These are phyloP conservation scores for Remorina albescens DNA, from an alignment of 2,797 vertebrate genomes.

Conservation along the genomic window DNA sequence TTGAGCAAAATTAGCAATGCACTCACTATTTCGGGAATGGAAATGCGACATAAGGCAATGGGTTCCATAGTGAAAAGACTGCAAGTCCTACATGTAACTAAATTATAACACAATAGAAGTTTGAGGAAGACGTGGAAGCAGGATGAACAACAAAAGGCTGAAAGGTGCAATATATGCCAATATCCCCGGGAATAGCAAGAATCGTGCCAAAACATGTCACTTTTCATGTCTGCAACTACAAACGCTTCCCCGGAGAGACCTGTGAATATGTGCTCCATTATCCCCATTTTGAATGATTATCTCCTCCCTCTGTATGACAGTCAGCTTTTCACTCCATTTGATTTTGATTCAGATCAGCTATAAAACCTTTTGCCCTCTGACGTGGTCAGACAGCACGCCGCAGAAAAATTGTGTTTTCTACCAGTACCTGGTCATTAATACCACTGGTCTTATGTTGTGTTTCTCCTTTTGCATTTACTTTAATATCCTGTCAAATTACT, in stretches of 20 bases:
- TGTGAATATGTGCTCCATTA: not conserved
- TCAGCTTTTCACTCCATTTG: not conserved
- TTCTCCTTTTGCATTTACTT: not conserved
- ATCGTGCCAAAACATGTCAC: too few relatives aligned
- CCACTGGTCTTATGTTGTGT: not conserved
- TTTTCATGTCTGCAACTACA: not conserved
- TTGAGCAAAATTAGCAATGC: not conserved
- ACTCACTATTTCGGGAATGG: not conserved
- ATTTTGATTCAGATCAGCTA: not conserved
- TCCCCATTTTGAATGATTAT: not conserved
- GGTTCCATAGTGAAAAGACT: not conserved
- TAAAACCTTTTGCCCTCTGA: not conserved
- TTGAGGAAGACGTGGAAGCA: too few relatives aligned
- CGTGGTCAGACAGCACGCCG: not conserved
- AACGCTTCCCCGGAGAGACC: constrained; percentile 1
- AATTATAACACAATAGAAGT: too few relatives aligned
- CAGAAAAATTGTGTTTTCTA: not conserved
- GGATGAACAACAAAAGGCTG: not conserved
- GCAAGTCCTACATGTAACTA: not conserved
- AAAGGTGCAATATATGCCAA: not conserved
- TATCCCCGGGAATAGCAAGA: not conserved
- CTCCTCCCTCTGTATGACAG: not conserved
- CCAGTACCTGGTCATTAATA: not conserved
- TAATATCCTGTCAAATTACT: too few relatives aligned
- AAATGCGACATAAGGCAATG: not conserved